phyloP scores from a whole-genome alignment of 2,113 vertebrate genomes.

The Ictidomys tridecemlineatus region DNA sequence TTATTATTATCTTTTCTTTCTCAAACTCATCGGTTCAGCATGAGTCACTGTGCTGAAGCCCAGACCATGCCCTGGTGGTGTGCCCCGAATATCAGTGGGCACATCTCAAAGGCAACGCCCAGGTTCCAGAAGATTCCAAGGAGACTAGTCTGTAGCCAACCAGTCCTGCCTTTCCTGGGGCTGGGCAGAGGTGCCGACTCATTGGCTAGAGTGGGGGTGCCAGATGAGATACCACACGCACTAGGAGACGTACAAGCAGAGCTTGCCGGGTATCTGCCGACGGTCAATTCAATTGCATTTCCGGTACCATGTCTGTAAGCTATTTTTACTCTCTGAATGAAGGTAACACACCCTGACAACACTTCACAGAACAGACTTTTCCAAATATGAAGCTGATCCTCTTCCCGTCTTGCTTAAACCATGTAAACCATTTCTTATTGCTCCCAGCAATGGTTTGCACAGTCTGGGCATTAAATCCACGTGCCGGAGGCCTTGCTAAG shows the following conservation, averaged over 20 bases:
- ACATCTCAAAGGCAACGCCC: constrained; percentile 72
- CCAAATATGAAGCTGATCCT: accelerated
- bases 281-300: not conserved
- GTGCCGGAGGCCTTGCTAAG: too few relatives aligned
- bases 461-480: accelerated
- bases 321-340: not conserved
- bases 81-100: constrained; percentile 70
- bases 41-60: constrained; percentile 79
- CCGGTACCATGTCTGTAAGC: not conserved
- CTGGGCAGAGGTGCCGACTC: not conserved
- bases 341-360: not conserved
- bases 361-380: not conserved
- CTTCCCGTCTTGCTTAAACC: not conserved
- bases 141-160: not conserved
- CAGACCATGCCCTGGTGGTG: constrained; percentile 65
- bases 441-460: not conserved
- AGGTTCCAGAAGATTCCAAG: constrained; percentile 23
- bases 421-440: accelerated
- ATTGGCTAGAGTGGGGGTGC: not conserved
- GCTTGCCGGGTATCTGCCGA: not conserved
- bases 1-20: constrained; percentile 72
- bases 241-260: accelerated
- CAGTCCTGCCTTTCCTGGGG: not conserved
- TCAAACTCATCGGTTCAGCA: constrained; percentile 59
- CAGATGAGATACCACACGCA: accelerated